A percentile compares a stretch with the other conserved stretches of the same genome.
Evolutionary conservation across 2,113 vertebrate species (phyloP).

Genomic region (Xerus inauris): DNA sequence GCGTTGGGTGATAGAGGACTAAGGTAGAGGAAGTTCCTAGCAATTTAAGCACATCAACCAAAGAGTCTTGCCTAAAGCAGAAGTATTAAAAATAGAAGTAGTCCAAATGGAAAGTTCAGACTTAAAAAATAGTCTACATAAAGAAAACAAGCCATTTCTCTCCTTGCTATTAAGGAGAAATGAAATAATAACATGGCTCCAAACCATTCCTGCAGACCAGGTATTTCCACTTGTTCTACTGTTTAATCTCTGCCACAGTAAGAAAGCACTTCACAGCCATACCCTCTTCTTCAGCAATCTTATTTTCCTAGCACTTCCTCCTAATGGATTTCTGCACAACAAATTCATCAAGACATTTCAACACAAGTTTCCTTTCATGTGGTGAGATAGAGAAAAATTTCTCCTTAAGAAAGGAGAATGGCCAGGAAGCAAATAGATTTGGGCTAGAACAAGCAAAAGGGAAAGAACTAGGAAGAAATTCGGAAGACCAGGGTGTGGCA

Average conservation of each 20-base stretch:
- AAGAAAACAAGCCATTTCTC: slow-evolving; percentile 76
- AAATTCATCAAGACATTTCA: slow-evolving; percentile 84
- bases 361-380: slow-evolving; percentile 85
- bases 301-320: slow-evolving; percentile 84
- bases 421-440: slow-evolving; percentile 83
- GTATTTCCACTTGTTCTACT: slow-evolving; percentile 86
- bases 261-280: slow-evolving; percentile 84
- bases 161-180: slow-evolving; percentile 79
- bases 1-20: background rate
- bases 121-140: slow-evolving; percentile 72
- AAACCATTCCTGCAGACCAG: slow-evolving; percentile 83
- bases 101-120: slow-evolving; percentile 82
- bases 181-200: slow-evolving; percentile 80
- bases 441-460: slow-evolving; percentile 75
- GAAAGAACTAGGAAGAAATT: slow-evolving; percentile 77
- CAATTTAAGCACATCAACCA: slow-evolving; percentile 74
- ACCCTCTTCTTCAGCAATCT: slow-evolving; percentile 84
- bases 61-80: slow-evolving; percentile 54
- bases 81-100: slow-evolving; percentile 67
- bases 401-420: slow-evolving; percentile 85
- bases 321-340: slow-evolving; percentile 84
- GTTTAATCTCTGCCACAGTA: slow-evolving; percentile 85
- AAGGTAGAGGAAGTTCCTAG: slow-evolving; percentile 65
- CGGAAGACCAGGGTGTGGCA: background rate
- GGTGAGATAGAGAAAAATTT: slow-evolving; percentile 84